Percentiles rank a stretch among this genome's conserved stretches.
phyloP scores from a whole-genome alignment of 2,797 vertebrate genomes.

The Odontamblyopus rebecca region DNA sequence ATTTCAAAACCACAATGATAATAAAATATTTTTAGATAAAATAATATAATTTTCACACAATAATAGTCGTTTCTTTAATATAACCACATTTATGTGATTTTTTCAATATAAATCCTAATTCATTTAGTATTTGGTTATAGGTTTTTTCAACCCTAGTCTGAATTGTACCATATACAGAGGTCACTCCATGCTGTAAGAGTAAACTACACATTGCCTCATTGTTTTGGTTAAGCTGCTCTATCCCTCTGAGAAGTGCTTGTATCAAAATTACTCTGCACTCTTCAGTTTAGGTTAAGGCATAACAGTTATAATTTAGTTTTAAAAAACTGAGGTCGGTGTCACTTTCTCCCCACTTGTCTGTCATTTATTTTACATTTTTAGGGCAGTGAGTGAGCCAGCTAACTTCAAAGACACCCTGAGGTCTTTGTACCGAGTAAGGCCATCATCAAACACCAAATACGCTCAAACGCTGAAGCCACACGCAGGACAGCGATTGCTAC shows the following conservation, averaged over 20 bases:
- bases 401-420: constrained; percentile 66
- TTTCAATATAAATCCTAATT: no score
- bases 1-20: constrained; percentile 21
- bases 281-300: constrained; percentile 46
- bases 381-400: constrained; percentile 55
- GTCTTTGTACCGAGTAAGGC: constrained; percentile 61
- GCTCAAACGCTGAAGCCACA: constrained; percentile 59
- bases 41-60: neutral
- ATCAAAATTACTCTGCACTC: constrained; percentile 41
- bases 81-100: no score
- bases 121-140: neutral
- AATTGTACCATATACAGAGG: neutral
- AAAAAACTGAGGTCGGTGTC: constrained; percentile 44
- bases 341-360: constrained; percentile 51
- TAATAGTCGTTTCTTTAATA: neutral
- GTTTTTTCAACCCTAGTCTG: neutral
- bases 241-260: constrained; percentile 55
- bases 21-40: neutral
- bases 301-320: constrained; percentile 7
- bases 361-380: constrained; percentile 58
- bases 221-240: constrained; percentile 51
- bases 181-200: constrained; percentile 49
- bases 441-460: constrained; percentile 63
- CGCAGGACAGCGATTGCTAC: constrained; percentile 50
- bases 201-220: constrained; percentile 40